A percentile compares a stretch with the other conserved stretches of the same genome.
These are phyloP conservation scores for Pelobates fuscus DNA, from an alignment of 2,113 vertebrate genomes.

Conservation along the genomic window DNA sequence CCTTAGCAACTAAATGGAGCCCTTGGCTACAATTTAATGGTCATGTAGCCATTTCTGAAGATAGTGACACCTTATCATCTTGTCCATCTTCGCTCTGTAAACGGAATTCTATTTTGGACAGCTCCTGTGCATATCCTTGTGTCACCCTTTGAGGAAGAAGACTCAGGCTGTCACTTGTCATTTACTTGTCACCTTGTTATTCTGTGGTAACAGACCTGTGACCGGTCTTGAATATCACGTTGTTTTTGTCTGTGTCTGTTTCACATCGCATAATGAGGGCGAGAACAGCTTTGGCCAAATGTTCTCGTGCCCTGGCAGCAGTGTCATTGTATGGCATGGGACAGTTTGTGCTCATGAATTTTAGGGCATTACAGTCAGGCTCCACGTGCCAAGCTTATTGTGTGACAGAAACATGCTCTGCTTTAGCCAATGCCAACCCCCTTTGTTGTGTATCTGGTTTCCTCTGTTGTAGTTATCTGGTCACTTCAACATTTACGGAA, in stretches of 20 bases:
- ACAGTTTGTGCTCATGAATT: slow-evolving; percentile 5
- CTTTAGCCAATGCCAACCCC: too few species aligned
- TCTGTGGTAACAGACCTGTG: not conserved
- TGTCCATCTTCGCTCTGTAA: too few species aligned
- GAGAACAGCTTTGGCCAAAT: slow-evolving; percentile 26
- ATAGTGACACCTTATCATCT: too few species aligned
- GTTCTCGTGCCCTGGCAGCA: slow-evolving; percentile 39
- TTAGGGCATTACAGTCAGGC: not conserved
- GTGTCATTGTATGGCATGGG: slow-evolving; percentile 21
- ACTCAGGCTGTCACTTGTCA: not conserved
- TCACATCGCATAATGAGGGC: slow-evolving; percentile 33
- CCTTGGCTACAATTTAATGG: too few species aligned
- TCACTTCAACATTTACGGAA: not conserved
- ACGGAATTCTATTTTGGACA: not conserved
- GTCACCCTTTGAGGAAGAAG: not conserved
- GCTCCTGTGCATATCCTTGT: not conserved
- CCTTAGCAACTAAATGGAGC: too few species aligned
- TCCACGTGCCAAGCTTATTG: not conserved
- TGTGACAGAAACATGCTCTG: not conserved
- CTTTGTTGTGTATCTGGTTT: not conserved
- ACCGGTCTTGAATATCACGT: not conserved
- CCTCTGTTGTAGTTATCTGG: not conserved
- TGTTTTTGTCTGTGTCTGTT: slow-evolving; percentile 17
- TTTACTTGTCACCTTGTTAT: not conserved
- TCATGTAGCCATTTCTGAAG: too few species aligned